A percentile compares a stretch with the other conserved stretches of the same genome.
These are phyloP conservation scores for Bedellia somnulentella DNA, from an alignment of 2,888 invertebrate genomes.

Conservation along the genomic window DNA sequence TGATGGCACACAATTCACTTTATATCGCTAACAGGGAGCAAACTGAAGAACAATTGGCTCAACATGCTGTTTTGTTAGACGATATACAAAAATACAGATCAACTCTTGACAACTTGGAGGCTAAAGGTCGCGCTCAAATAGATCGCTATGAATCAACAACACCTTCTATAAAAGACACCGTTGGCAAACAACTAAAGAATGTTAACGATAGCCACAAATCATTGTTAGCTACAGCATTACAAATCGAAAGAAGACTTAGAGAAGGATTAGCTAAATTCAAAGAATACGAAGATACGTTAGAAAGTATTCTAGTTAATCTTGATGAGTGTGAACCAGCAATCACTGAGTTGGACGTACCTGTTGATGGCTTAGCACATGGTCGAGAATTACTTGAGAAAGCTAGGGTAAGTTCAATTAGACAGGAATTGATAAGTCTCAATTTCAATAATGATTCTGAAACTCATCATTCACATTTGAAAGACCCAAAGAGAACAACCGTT, in stretches of 20 bases:
- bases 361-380: conserved; percentile 74
- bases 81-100: conserved; percentile 84
- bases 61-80: conserved; percentile 74
- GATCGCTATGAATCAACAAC: conserved; percentile 74
- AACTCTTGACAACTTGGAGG: conserved; percentile 78
- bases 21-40: conserved; percentile 91
- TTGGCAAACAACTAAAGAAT: conserved; percentile 84
- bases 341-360: conserved; percentile 72
- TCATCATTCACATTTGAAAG: too few species aligned
- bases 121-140: conserved; percentile 82
- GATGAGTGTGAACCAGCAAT: conserved; percentile 80
- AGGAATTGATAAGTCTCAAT: too few species aligned
- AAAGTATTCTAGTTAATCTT: conserved; percentile 80
- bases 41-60: conserved; percentile 87
- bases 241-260: conserved; percentile 84
- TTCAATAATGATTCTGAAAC: too few species aligned
- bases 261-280: conserved; percentile 91
- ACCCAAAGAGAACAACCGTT: too few species aligned
- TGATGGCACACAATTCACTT: conserved; percentile 94
- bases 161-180: conserved; percentile 73
- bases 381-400: conserved; percentile 74
- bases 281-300: conserved; percentile 88
- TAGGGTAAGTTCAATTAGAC: conserved; percentile 68
- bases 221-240: conserved; percentile 82
- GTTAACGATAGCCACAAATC: conserved; percentile 94